phyloP scores from a whole-genome alignment of 2,113 vertebrate genomes.

The Clarias magur region DNA sequence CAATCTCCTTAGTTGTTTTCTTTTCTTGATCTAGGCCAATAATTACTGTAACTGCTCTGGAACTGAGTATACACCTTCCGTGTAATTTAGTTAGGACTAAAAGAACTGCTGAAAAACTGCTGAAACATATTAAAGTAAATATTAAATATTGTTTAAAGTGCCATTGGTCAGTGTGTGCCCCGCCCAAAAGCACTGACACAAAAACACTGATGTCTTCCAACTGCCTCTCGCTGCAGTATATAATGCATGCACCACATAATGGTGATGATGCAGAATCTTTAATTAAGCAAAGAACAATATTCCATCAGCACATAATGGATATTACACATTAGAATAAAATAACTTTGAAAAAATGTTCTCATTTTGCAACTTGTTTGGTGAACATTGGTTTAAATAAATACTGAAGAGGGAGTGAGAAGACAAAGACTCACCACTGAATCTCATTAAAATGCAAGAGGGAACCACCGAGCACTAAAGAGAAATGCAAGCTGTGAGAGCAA shows the following conservation, averaged over 20 bases:
- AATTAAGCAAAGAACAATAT: background rate
- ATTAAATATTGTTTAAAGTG: background rate
- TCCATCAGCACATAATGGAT: background rate
- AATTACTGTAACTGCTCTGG: too few species aligned
- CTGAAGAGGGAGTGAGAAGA: conserved; percentile 13
- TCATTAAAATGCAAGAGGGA: conserved; percentile 59
- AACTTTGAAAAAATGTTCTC: background rate
- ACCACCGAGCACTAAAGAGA: conserved; percentile 40
- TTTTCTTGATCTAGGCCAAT: too few species aligned
- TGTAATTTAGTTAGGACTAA: too few species aligned
- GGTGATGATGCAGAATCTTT: background rate
- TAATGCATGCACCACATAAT: background rate
- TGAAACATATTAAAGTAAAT: too few species aligned
- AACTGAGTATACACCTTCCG: too few species aligned
- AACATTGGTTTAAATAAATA: background rate
- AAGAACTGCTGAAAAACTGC: too few species aligned
- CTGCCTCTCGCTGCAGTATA: background rate
- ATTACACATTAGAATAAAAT: background rate
- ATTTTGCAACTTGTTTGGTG: background rate
- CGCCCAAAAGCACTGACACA: background rate
- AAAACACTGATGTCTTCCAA: background rate
- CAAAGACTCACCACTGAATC: conserved; percentile 42
- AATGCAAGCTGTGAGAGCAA: conserved; percentile 31
- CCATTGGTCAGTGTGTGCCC: background rate
- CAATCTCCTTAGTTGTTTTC: too few species aligned